Percentiles rank a stretch among this genome's conserved stretches.
Evolutionary conservation across 2,113 vertebrate genomes (phyloP).

Genomic region (Monopterus albus): DNA sequence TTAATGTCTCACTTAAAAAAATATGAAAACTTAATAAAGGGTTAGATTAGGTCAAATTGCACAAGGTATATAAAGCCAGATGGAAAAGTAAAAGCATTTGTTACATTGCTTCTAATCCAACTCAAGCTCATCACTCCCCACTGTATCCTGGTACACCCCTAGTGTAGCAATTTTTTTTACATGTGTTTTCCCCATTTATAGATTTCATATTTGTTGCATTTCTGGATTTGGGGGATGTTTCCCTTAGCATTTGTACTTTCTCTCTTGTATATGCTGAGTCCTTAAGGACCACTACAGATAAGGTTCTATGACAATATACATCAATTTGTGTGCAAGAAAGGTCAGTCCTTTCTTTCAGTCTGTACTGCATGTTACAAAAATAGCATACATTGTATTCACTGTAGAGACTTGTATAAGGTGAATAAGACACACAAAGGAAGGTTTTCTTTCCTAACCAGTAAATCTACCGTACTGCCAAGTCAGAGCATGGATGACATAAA

Average conservation of each 20-base stretch:
- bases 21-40: no score
- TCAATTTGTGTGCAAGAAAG: constrained; percentile 17
- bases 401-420: constrained; percentile 14
- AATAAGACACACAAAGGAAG: constrained; percentile 30
- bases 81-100: no score
- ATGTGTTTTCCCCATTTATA: no score
- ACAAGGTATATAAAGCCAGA: no score
- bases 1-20: no score
- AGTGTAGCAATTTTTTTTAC: no score
- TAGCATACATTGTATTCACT: constrained; percentile 35
- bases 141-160: no score
- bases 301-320: constrained; percentile 21
- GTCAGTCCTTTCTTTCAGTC: background rate
- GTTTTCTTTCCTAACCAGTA: constrained; percentile 30
- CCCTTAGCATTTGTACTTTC: background rate
- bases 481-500: constrained; percentile 8
- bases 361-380: constrained; percentile 29
- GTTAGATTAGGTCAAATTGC: no score
- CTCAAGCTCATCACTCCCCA: no score
- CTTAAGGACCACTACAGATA: background rate
- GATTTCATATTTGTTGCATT: background rate
- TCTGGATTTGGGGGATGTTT: background rate
- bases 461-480: constrained; percentile 15
- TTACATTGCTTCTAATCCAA: no score
- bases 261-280: background rate